Conservation (phyloP, 2,113 vertebrate genomes). For the Poeciliopsis occidentalis region DNA sequence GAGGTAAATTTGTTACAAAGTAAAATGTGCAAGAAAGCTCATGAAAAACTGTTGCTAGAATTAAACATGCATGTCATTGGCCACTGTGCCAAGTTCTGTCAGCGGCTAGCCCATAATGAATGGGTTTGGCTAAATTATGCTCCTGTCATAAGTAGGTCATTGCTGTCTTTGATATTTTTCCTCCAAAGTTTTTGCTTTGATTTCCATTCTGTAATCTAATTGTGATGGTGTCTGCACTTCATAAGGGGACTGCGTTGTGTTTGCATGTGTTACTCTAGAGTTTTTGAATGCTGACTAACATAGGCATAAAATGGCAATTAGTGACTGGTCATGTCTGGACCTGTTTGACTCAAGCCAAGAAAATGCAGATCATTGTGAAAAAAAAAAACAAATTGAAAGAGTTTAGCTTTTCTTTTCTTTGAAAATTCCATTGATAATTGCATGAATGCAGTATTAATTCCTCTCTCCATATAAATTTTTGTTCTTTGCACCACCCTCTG, state of each 20-base stretch:
- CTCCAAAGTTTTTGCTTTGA: slow-evolving; percentile 23
- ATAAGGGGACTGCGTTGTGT: slow-evolving; percentile 12
- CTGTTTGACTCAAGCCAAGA: neutral
- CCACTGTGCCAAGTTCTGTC: slow-evolving; percentile 25
- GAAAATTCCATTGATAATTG: neutral
- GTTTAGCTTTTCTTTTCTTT: neutral
- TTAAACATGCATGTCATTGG: slow-evolving; percentile 6
- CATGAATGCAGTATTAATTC: neutral
- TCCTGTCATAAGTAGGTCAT: slow-evolving; percentile 38
- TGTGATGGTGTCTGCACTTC: slow-evolving; percentile 35
- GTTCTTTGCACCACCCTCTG: neutral
- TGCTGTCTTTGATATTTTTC: slow-evolving; percentile 17
- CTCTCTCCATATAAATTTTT: neutral
- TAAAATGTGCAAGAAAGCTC: slow-evolving; percentile 2
- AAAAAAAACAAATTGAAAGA: neutral
- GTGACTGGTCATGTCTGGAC: slow-evolving; percentile 2
- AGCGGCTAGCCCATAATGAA: slow-evolving; percentile 24
- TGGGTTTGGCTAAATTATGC: slow-evolving; percentile 25
- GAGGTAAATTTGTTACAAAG: slow-evolving; percentile 1
- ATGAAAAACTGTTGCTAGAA: slow-evolving; percentile 29
- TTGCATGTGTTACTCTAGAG: neutral
- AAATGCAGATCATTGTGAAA: neutral
- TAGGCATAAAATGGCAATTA: slow-evolving; percentile 16
- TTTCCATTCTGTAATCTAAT: slow-evolving; percentile 21
- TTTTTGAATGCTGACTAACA: slow-evolving; percentile 6